Conservation (phyloP, 2,888 invertebrate genomes). For the Caenorhabditis zanzibari region DNA sequence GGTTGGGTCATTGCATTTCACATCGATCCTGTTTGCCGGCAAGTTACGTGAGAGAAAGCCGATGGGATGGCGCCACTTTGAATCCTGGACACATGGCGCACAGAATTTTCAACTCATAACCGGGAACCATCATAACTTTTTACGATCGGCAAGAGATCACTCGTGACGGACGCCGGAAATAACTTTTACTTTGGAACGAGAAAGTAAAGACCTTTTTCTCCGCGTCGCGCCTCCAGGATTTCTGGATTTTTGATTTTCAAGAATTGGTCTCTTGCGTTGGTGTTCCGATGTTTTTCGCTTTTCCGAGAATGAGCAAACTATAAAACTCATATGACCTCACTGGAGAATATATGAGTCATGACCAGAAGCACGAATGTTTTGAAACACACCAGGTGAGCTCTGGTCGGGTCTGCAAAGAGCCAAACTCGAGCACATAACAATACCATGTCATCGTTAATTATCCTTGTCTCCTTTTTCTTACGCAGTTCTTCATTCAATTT, state of each 20-base stretch:
- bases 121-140: slow-evolving; percentile 49
- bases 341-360: background rate
- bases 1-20: slow-evolving; percentile 26
- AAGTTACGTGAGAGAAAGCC: slow-evolving; percentile 32
- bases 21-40: slow-evolving; percentile 17
- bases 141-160: slow-evolving; percentile 43
- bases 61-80: slow-evolving; percentile 21
- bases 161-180: slow-evolving; percentile 51
- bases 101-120: slow-evolving; percentile 35
- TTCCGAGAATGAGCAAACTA: background rate
- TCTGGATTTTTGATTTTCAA: slow-evolving; percentile 25
- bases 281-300: background rate
- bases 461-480: slow-evolving; percentile 28
- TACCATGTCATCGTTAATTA: slow-evolving; percentile 40
- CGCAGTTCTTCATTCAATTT: slow-evolving; percentile 35
- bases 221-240: background rate
- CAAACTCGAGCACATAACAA: slow-evolving; percentile 37
- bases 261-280: background rate
- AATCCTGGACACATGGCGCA: slow-evolving; percentile 29
- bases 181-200: background rate
- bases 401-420: slow-evolving; percentile 11
- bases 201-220: background rate
- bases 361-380: slow-evolving; percentile 9
- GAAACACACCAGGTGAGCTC: slow-evolving; percentile 19
- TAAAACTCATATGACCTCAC: slow-evolving; percentile 1